Percentiles rank a stretch among this genome's conserved stretches.
These are phyloP conservation scores for Chiroxiphia lanceolata DNA, from an alignment of 2,797 vertebrate species.

Conservation along the genomic window DNA sequence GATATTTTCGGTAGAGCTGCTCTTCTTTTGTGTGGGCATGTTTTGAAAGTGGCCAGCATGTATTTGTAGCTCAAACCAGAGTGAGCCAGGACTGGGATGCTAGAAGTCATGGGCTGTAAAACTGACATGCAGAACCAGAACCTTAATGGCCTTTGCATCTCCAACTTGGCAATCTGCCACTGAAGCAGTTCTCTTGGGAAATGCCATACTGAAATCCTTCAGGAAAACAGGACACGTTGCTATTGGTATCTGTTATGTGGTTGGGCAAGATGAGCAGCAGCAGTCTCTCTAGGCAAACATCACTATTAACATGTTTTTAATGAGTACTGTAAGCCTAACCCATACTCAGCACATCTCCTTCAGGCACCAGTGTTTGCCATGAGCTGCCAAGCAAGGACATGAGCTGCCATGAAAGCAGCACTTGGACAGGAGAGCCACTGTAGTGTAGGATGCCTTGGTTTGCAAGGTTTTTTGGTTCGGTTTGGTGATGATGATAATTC, in stretches of 20 bases:
- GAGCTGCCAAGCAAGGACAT: not conserved
- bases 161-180: not conserved
- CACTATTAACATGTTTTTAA: not conserved
- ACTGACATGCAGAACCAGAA: accelerated
- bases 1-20: not conserved
- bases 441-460: not conserved
- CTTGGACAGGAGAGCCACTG: not conserved
- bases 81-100: not conserved
- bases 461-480: not conserved
- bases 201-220: not conserved
- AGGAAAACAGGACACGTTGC: not conserved
- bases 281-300: not conserved
- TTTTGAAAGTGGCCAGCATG: not conserved
- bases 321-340: not conserved
- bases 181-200: not conserved
- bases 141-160: not conserved
- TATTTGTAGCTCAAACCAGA: not conserved
- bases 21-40: not conserved
- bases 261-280: not conserved
- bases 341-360: not conserved
- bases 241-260: not conserved
- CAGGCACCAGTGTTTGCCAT: not conserved
- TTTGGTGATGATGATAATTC: not conserved
- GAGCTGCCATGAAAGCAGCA: not conserved
- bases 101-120: not conserved